Evolutionary conservation across 2,797 vertebrate species (phyloP).

Genomic region (Argentina silus): DNA sequence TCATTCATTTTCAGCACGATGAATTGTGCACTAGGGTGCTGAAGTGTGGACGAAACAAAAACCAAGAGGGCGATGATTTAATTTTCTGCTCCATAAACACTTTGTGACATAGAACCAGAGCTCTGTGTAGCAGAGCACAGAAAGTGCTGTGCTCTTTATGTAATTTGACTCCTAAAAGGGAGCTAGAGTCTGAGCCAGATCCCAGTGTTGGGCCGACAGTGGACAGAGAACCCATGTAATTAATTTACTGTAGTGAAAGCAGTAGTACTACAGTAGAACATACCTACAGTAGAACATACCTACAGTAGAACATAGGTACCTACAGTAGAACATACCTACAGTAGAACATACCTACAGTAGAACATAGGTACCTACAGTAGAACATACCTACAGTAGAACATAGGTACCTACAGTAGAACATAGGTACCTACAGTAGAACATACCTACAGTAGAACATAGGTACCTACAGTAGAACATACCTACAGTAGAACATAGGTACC

Average conservation of each 20-base stretch:
- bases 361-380: slow-evolving; percentile 43
- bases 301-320: slow-evolving; percentile 40
- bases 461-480: too few relatives aligned
- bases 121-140: slow-evolving; percentile 48
- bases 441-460: slow-evolving; percentile 41
- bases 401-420: slow-evolving; percentile 42
- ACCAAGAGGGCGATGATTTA: slow-evolving; percentile 71
- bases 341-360: slow-evolving; percentile 31
- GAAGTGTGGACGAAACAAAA: slow-evolving; percentile 64
- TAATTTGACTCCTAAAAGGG: slow-evolving; percentile 63
- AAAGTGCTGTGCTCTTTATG: slow-evolving; percentile 66
- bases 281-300: slow-evolving; percentile 37
- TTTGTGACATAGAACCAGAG: slow-evolving; percentile 71
- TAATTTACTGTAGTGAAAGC: slow-evolving; percentile 56
- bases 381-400: too few relatives aligned
- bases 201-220: slow-evolving; percentile 46
- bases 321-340: too few relatives aligned
- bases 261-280: too few relatives aligned
- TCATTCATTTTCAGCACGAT: slow-evolving; percentile 70
- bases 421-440: slow-evolving; percentile 19
- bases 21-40: slow-evolving; percentile 64
- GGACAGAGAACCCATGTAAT: slow-evolving; percentile 62
- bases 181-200: slow-evolving; percentile 58
- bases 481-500: too few relatives aligned
- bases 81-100: slow-evolving; percentile 80